Evolutionary conservation across 1,140 invertebrate genomes (phyloP).

Genomic region (Pantala flavescens): DNA sequence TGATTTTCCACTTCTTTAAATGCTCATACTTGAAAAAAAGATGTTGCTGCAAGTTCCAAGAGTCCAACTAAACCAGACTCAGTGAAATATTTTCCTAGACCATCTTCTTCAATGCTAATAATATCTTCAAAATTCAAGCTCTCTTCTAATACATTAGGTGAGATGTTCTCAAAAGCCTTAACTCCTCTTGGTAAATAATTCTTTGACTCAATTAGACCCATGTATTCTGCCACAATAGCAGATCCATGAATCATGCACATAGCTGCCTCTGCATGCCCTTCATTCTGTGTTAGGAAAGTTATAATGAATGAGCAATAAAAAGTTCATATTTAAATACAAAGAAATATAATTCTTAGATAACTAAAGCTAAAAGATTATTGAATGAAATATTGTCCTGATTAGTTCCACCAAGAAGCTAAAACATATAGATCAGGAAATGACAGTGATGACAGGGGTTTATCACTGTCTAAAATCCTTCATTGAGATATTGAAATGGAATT

Average conservation of each 20-base stretch:
- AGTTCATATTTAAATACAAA: too few relatives aligned
- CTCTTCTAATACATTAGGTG: conserved; percentile 87
- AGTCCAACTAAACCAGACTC: conserved; percentile 76
- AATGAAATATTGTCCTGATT: too few relatives aligned
- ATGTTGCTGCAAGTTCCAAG: conserved; percentile 82
- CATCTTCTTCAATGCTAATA: conserved; percentile 67
- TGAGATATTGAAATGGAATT: too few relatives aligned
- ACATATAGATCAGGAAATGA: too few relatives aligned
- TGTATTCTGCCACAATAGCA: conserved; percentile 86
- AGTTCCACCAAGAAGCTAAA: too few relatives aligned
- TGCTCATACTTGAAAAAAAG: conserved; percentile 55
- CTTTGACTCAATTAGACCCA: conserved; percentile 67
- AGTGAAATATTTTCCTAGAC: conserved; percentile 80
- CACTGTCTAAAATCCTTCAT: too few relatives aligned
- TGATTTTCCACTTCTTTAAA: too few relatives aligned
- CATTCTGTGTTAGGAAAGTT: neutral
- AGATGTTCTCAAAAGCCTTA: conserved; percentile 67
- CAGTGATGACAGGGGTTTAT: too few relatives aligned
- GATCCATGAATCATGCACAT: conserved; percentile 93
- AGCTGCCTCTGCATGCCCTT: conserved; percentile 86
- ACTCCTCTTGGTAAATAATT: conserved; percentile 73
- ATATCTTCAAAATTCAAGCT: conserved; percentile 90
- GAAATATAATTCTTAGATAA: too few relatives aligned
- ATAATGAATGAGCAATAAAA: neutral
- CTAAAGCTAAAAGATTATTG: too few relatives aligned